Conservation (phyloP, 2,113 vertebrate species). For the Melanostigma gelatinosum region DNA sequence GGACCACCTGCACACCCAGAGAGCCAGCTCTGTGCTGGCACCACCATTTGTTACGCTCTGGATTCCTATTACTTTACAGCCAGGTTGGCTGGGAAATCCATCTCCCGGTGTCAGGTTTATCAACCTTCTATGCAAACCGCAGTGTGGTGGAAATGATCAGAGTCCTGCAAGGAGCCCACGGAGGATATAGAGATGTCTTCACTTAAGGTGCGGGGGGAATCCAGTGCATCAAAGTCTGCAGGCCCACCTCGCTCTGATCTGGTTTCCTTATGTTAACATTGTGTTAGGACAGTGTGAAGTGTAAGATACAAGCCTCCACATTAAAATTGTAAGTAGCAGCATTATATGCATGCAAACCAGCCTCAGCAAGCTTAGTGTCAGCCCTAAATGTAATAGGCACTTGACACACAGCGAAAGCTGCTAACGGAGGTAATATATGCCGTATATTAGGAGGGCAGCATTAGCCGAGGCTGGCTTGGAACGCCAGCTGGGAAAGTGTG, state of each 20-base stretch:
- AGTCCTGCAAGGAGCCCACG: conserved; percentile 5
- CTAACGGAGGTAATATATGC: conserved; percentile 44
- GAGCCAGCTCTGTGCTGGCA: conserved; percentile 72
- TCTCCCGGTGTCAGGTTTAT: conserved; percentile 78
- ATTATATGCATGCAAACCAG: conserved; percentile 46
- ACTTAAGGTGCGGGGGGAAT: conserved; percentile 25
- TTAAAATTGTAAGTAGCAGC: conserved; percentile 51
- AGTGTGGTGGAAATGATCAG: conserved; percentile 31
- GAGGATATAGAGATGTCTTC: conserved; percentile 33
- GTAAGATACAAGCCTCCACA: conserved; percentile 31
- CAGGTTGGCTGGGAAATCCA: conserved; percentile 78
- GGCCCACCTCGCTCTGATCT: conserved; percentile 19
- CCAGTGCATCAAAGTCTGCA: conserved; percentile 8
- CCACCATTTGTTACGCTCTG: conserved; percentile 77
- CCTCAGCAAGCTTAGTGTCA: conserved; percentile 46
- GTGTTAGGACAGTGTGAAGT: conserved; percentile 15
- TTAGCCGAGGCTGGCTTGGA: conserved; percentile 37
- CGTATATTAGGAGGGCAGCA: conserved; percentile 41
- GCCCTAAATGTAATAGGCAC: conserved; percentile 57
- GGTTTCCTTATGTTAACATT: conserved; percentile 17
- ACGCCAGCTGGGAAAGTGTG: conserved; percentile 40
- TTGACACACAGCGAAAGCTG: conserved; percentile 57
- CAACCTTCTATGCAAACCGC: conserved; percentile 65
- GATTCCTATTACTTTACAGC: conserved; percentile 78
- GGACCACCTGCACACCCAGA: conserved; percentile 76